These are phyloP conservation scores for Phycodurus eques DNA, from an alignment of 2,113 vertebrate genomes.

Conservation along the genomic window DNA sequence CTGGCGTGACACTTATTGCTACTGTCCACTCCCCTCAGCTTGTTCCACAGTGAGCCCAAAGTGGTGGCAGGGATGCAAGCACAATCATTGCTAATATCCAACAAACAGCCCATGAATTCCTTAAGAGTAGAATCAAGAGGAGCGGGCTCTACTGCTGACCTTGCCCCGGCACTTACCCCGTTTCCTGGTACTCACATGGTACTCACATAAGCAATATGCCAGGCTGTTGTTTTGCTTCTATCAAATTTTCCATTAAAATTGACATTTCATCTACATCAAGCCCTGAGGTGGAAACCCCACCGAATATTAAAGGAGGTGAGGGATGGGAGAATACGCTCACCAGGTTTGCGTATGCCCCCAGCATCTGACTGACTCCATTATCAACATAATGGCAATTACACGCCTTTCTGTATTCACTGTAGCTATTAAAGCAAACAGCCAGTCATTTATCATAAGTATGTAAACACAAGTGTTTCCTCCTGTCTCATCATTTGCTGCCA, in stretches of 20 bases:
- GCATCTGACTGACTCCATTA: constrained; percentile 60
- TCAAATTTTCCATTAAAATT: constrained; percentile 84
- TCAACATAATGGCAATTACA: constrained; percentile 78
- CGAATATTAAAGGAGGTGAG: constrained; percentile 59
- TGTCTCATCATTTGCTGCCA: constrained; percentile 18
- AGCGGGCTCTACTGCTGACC: constrained; percentile 55
- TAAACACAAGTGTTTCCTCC: constrained; percentile 39
- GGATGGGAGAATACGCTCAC: constrained; percentile 38
- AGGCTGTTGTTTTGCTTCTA: constrained; percentile 73
- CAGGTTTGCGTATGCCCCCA: constrained; percentile 24
- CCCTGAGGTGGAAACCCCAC: constrained; percentile 70
- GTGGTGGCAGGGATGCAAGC: constrained; percentile 22
- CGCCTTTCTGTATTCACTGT: constrained; percentile 68
- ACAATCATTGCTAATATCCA: constrained; percentile 66
- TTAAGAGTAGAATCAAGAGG: constrained; percentile 65
- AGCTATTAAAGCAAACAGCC: constrained; percentile 71
- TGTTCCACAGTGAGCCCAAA: constrained; percentile 28
- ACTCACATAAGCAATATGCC: constrained; percentile 65
- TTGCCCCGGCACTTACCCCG: constrained; percentile 41
- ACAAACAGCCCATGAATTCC: constrained; percentile 64
- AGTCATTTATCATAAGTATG: constrained; percentile 55
- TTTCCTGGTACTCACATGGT: constrained; percentile 57
- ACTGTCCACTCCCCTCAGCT: constrained; percentile 33
- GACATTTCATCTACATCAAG: constrained; percentile 84
- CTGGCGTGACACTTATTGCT: constrained; percentile 21